phyloP scores from a whole-genome alignment of 2,113 vertebrate genomes.

The Gallinago jamesoni region DNA sequence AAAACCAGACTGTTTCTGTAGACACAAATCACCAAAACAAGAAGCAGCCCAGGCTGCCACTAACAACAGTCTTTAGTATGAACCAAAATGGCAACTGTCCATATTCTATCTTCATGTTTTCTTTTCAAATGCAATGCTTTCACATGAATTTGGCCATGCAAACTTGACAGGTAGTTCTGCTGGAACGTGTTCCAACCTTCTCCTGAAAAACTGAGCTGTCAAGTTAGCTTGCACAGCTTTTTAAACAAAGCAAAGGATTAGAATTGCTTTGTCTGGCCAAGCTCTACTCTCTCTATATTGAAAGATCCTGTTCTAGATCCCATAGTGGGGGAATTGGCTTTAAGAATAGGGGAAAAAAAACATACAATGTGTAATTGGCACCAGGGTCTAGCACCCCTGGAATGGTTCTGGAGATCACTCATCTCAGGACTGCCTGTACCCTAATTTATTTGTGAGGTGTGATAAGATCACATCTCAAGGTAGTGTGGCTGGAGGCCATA shows the following conservation, averaged over 20 bases:
- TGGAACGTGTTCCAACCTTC: neutral
- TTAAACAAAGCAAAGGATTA: neutral
- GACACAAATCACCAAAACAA: neutral
- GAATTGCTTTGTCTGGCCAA: neutral
- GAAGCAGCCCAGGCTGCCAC: neutral
- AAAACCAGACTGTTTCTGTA: neutral
- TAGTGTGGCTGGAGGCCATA: neutral
- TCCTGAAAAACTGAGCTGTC: neutral
- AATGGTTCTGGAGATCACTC: neutral
- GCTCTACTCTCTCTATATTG: neutral
- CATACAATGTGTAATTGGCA: accelerated
- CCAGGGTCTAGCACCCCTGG: neutral
- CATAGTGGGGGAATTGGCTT: neutral
- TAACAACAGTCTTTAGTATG: neutral
- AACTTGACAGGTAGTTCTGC: neutral
- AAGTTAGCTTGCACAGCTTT: neutral
- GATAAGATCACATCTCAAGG: neutral
- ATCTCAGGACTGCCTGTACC: neutral
- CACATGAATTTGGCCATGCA: neutral
- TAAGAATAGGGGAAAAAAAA: neutral
- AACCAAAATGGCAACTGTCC: neutral
- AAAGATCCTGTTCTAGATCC: neutral
- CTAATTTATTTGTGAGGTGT: neutral
- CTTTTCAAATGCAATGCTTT: neutral
- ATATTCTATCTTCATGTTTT: neutral